A percentile compares a stretch with the other conserved stretches of the same genome.
These are phyloP conservation scores for Nilaparvata lugens DNA, from an alignment of 1,140 invertebrate genomes.

Conservation along the genomic window DNA sequence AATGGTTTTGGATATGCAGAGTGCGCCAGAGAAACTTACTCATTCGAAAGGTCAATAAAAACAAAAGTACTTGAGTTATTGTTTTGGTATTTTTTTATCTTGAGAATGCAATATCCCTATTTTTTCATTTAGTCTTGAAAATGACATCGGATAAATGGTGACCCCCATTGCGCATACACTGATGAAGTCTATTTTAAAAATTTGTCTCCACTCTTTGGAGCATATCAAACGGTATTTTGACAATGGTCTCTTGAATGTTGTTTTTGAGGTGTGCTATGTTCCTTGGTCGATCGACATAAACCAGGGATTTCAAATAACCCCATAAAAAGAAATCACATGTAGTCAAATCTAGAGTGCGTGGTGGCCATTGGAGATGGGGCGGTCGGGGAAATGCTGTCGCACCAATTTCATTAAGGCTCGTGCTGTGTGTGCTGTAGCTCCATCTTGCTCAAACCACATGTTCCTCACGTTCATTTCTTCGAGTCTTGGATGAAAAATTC, in stretches of 20 bases:
- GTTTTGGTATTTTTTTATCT: no score
- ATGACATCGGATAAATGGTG: no score
- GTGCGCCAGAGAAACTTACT: no score
- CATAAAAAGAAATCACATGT: no score
- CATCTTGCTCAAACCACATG: not conserved
- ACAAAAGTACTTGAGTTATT: no score
- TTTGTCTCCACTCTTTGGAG: constrained; percentile 9
- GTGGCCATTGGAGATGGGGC: constrained; percentile 3
- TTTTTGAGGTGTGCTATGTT: constrained; percentile 11
- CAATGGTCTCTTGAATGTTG: constrained; percentile 15
- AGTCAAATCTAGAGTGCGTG: no score
- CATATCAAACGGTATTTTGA: constrained; percentile 9
- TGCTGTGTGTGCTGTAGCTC: not conserved
- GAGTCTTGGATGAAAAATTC: constrained; percentile 13
- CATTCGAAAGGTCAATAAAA: no score
- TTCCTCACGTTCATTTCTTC: not conserved
- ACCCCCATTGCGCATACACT: constrained; percentile 9
- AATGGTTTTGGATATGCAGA: no score
- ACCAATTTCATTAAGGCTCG: not conserved
- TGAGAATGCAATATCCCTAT: no score
- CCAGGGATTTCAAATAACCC: not conserved
- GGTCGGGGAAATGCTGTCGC: constrained; percentile 1
- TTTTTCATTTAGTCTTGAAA: no score
- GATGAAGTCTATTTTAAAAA: constrained; percentile 6
- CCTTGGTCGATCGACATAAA: constrained; percentile 9